Conservation (phyloP, 1,140 invertebrate species). For the Pentalonia nigronervosa region DNA sequence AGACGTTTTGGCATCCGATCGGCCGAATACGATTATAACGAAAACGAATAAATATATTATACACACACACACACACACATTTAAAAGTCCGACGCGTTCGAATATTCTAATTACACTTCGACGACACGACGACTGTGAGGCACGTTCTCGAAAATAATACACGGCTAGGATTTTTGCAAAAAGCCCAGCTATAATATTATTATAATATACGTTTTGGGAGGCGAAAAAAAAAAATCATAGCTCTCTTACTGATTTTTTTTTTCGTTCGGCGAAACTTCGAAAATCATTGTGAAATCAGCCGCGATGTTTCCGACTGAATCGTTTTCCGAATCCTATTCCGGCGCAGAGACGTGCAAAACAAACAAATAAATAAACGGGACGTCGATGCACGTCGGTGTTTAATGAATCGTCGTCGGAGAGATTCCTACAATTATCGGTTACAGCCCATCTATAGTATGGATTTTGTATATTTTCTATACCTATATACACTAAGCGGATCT, state of each 20-base stretch:
- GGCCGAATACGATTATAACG: background rate
- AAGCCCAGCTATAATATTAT: background rate
- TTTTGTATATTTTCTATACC: too few species aligned
- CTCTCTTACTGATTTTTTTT: background rate
- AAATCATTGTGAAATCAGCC: background rate
- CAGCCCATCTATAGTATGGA: background rate
- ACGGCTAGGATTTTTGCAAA: background rate
- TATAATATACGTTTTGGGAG: background rate
- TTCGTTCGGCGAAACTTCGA: background rate
- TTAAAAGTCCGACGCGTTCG: background rate
- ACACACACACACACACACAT: too few species aligned
- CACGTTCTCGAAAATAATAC: background rate
- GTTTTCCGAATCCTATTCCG: background rate
- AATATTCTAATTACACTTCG: background rate
- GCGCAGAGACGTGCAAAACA: background rate
- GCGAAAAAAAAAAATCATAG: background rate
- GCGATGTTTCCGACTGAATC: slow-evolving; percentile 9
- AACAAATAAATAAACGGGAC: slow-evolving; percentile 17
- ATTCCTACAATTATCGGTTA: background rate
- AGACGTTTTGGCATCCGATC: background rate
- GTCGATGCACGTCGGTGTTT: background rate
- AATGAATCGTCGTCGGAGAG: background rate
- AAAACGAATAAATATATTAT: background rate
- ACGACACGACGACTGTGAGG: background rate
- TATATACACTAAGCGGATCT: background rate